Conservation (phyloP, 2,888 invertebrate species). For the Rotaria magnacalcarata region DNA sequence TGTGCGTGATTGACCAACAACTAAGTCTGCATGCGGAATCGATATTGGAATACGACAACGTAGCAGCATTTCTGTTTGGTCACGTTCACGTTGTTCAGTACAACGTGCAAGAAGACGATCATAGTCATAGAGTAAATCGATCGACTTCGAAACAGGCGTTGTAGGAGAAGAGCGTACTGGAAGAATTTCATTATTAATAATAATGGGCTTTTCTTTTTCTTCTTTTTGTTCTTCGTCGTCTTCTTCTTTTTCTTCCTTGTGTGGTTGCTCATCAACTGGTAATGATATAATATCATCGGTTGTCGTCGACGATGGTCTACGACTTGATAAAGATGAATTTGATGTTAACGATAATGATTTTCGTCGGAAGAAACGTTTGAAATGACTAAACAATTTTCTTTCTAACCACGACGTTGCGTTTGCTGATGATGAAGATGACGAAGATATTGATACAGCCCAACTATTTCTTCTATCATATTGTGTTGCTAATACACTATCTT, state of each 20-base stretch:
- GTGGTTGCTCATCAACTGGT: background rate
- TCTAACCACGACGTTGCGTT: background rate
- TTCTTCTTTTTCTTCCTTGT: background rate
- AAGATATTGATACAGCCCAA: background rate
- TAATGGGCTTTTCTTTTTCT: background rate
- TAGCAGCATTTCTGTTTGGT: background rate
- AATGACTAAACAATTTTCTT: constrained; percentile 2
- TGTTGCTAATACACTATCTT: background rate
- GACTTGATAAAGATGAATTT: background rate
- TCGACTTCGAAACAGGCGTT: background rate
- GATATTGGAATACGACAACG: background rate
- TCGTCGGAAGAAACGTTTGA: background rate
- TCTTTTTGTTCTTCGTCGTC: background rate
- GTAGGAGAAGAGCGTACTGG: too few species aligned
- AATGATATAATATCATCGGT: background rate
- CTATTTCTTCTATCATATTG: background rate
- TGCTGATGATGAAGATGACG: background rate
- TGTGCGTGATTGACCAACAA: background rate
- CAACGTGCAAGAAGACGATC: background rate
- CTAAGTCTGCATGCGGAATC: background rate
- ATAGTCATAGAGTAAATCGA: constrained; percentile 1
- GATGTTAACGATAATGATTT: background rate
- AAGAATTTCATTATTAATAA: background rate
- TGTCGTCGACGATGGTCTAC: background rate
- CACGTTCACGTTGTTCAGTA: background rate